Percentiles rank a stretch among this genome's conserved stretches.
Evolutionary conservation across 2,113 vertebrate species (phyloP).

Genomic region (Petaurus breviceps): DNA sequence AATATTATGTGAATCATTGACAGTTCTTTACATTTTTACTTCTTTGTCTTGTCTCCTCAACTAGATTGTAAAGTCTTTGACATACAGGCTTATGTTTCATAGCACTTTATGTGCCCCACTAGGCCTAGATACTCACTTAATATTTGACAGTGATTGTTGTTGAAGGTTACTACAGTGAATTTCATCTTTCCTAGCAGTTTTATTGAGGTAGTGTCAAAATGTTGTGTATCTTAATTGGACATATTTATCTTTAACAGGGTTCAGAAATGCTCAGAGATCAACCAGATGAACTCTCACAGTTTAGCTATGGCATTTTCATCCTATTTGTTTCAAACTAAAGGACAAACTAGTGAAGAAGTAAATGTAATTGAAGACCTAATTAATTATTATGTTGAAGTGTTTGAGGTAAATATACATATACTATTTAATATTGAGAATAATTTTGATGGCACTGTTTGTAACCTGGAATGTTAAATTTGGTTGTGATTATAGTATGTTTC

Average conservation of each 20-base stretch:
- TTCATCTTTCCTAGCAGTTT: constrained; percentile 5
- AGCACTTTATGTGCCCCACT: neutral
- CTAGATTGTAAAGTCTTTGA: neutral
- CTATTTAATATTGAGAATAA: neutral
- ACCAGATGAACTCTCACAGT: constrained; percentile 90
- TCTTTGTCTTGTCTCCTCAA: neutral
- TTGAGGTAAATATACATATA: constrained; percentile 88
- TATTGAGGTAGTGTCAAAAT: neutral
- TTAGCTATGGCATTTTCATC: constrained; percentile 93
- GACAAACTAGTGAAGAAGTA: constrained; percentile 91
- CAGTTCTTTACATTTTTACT: neutral
- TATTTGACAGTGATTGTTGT: neutral
- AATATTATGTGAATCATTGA: neutral
- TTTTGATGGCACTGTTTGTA: constrained; percentile 47
- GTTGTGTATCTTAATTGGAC: constrained; percentile 50
- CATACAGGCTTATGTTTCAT: neutral
- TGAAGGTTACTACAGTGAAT: neutral
- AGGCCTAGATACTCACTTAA: neutral
- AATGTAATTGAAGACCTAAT: constrained; percentile 93
- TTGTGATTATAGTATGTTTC: neutral
- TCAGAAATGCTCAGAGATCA: constrained; percentile 94
- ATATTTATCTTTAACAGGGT: constrained; percentile 86
- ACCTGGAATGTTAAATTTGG: constrained; percentile 1
- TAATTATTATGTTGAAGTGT: constrained; percentile 94
- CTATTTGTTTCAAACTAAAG: constrained; percentile 95